These are phyloP conservation scores for Typhlomys cinereus DNA, from an alignment of 2,113 vertebrate species.

Conservation along the genomic window DNA sequence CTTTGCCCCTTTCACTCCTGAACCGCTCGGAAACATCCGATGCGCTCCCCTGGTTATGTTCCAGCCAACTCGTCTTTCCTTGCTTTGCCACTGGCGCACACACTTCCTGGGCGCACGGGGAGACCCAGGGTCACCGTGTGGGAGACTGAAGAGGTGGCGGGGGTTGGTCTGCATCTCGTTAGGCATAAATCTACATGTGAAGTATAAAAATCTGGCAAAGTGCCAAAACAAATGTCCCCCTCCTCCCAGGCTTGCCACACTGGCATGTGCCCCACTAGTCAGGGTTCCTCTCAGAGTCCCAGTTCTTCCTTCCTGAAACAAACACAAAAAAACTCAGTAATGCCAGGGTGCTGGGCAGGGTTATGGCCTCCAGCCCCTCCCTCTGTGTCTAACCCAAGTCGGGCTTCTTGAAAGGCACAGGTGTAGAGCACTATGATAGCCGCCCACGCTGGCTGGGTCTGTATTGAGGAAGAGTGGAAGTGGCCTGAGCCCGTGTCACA, in stretches of 20 bases:
- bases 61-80: background rate
- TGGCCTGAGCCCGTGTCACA: background rate
- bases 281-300: background rate
- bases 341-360: too few relatives aligned
- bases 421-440: background rate
- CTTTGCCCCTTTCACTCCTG: background rate
- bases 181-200: constrained; percentile 34
- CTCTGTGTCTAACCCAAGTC: background rate
- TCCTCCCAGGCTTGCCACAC: background rate
- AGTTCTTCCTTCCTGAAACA: background rate
- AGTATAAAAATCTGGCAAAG: background rate
- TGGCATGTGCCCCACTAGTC: too few relatives aligned
- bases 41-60: background rate
- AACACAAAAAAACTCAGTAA: background rate
- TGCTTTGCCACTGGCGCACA: background rate
- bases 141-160: background rate
- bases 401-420: background rate
- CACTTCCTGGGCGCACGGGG: background rate
- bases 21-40: background rate
- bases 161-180: constrained; percentile 31
- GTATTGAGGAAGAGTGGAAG: background rate
- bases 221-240: background rate
- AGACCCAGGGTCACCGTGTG: background rate
- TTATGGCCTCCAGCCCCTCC: background rate
- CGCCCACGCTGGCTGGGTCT: background rate